Percentiles rank a stretch among this genome's conserved stretches.
Conservation (phyloP, 2,888 invertebrate genomes). For the Spilosoma lubricipeda region DNA sequence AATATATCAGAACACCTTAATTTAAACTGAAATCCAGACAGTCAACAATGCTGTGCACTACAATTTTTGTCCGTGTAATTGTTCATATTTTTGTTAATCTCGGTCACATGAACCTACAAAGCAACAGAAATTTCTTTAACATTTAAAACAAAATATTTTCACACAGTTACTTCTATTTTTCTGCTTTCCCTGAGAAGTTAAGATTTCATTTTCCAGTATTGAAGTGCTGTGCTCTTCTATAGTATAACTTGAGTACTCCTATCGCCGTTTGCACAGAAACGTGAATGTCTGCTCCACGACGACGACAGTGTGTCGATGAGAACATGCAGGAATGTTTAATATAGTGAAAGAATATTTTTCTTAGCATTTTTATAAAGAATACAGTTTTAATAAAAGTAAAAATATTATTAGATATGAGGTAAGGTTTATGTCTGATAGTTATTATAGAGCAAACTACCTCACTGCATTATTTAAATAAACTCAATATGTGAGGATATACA, state of each 20-base stretch:
- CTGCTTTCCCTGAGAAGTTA: not conserved
- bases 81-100: not conserved
- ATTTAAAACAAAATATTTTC: not conserved
- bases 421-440: not conserved
- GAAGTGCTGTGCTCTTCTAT: constrained; percentile 22
- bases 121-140: not conserved
- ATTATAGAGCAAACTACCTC: not conserved
- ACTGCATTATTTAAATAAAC: not conserved
- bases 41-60: not conserved
- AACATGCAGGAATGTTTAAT: constrained; percentile 40
- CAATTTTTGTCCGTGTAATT: not conserved
- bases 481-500: not conserved
- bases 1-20: not conserved
- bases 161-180: not conserved
- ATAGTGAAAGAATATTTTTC: constrained; percentile 32
- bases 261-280: constrained; percentile 26
- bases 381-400: constrained; percentile 10
- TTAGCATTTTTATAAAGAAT: constrained; percentile 6
- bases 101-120: not conserved
- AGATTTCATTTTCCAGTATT: constrained; percentile 17
- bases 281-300: constrained; percentile 38
- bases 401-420: not conserved
- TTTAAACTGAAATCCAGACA: not conserved
- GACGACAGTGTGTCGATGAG: constrained; percentile 26
- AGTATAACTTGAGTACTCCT: constrained; percentile 32